Conservation (phyloP, 2,797 vertebrate genomes). For the Poeciliopsis infans region DNA sequence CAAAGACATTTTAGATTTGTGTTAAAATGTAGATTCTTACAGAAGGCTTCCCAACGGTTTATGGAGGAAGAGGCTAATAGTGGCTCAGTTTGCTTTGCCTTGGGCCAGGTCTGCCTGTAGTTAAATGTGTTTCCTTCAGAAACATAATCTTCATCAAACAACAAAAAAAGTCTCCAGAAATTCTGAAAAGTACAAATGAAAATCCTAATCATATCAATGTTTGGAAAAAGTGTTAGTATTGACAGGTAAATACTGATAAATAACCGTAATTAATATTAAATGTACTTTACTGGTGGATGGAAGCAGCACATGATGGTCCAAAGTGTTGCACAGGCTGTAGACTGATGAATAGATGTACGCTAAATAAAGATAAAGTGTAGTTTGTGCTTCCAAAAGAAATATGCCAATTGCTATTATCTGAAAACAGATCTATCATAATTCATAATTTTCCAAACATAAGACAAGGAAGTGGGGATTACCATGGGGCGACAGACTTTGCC, state of each 20-base stretch:
- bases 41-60: background rate
- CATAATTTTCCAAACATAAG: background rate
- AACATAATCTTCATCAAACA: background rate
- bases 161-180: background rate
- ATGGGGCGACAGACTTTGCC: slow-evolving; percentile 21
- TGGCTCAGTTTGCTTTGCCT: background rate
- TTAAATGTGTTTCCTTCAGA: background rate
- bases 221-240: background rate
- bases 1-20: background rate
- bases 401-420: background rate
- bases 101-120: background rate
- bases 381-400: background rate
- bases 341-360: background rate
- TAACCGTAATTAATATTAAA: background rate
- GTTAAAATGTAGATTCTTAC: background rate
- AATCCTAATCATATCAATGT: background rate
- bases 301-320: background rate
- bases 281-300: background rate
- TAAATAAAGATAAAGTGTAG: background rate
- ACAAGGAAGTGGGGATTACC: slow-evolving; percentile 20
- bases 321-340: background rate
- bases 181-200: background rate
- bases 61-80: background rate
- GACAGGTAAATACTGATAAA: background rate
- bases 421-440: background rate